Percentiles rank a stretch among this genome's conserved stretches.
These are phyloP conservation scores for Anabas testudineus DNA, from an alignment of 2,797 vertebrate species.

Conservation along the genomic window DNA sequence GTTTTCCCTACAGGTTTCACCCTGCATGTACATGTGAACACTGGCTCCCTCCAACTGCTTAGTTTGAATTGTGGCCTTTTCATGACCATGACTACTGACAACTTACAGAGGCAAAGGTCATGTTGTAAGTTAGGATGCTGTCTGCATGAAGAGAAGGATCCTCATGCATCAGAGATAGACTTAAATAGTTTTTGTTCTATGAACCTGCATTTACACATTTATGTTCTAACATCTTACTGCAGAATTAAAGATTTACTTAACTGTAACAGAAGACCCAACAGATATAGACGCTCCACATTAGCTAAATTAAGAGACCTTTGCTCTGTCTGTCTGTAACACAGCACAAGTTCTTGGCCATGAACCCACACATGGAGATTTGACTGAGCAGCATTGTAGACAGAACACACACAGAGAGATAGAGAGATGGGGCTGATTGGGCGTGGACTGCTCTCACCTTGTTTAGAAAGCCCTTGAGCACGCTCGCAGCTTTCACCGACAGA, in stretches of 20 bases:
- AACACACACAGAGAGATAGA: background rate
- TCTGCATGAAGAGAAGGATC: background rate
- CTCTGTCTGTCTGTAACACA: background rate
- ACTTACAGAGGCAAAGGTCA: conserved; percentile 3
- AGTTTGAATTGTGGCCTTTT: conserved; percentile 7
- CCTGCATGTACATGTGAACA: background rate
- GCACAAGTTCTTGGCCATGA: conserved; percentile 12
- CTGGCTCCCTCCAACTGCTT: background rate
- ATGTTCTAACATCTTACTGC: no score
- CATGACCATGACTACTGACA: conserved; percentile 17
- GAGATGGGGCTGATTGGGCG: conserved; percentile 26
- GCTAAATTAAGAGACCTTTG: conserved; percentile 15
- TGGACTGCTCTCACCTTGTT: conserved; percentile 91
- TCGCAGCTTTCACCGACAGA: conserved; percentile 98
- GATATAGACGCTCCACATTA: background rate
- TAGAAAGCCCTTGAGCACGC: conserved; percentile 98
- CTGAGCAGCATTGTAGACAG: background rate
- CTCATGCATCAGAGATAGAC: no score
- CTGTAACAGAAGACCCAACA: background rate
- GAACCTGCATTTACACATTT: background rate
- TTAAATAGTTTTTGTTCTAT: background rate
- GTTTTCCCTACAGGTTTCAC: conserved; percentile 19
- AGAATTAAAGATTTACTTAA: background rate
- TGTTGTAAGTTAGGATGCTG: conserved; percentile 25
- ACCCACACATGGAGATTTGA: conserved; percentile 30